These are phyloP conservation scores for Progne subis DNA, from an alignment of 2,113 vertebrate species.

Conservation along the genomic window DNA sequence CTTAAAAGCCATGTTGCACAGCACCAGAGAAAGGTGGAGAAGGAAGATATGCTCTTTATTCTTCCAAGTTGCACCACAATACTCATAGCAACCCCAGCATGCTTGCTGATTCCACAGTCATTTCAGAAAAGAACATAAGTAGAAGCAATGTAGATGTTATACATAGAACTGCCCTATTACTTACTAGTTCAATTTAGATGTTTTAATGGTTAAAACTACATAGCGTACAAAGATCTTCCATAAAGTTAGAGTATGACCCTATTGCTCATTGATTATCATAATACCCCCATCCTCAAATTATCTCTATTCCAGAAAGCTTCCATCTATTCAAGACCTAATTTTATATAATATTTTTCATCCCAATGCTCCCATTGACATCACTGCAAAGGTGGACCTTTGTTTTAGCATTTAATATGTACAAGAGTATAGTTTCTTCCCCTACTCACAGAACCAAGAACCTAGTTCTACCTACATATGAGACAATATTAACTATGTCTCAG, in stretches of 20 bases:
- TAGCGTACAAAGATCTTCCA: background rate
- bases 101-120: background rate
- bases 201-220: background rate
- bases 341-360: background rate
- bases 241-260: fast-evolving
- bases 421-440: background rate
- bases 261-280: background rate
- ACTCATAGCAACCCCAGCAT: background rate
- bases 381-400: background rate
- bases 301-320: background rate
- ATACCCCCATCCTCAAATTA: background rate
- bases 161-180: background rate
- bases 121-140: background rate
- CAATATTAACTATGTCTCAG: background rate
- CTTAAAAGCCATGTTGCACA: background rate
- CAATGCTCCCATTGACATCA: background rate
- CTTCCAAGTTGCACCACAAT: background rate
- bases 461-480: background rate
- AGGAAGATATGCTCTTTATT: background rate
- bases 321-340: background rate
- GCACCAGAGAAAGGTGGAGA: background rate
- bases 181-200: background rate
- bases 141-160: background rate
- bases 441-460: background rate
- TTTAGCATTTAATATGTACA: background rate